Conservation (phyloP, 2,888 invertebrate species). For the Caenorhabditis becei region DNA sequence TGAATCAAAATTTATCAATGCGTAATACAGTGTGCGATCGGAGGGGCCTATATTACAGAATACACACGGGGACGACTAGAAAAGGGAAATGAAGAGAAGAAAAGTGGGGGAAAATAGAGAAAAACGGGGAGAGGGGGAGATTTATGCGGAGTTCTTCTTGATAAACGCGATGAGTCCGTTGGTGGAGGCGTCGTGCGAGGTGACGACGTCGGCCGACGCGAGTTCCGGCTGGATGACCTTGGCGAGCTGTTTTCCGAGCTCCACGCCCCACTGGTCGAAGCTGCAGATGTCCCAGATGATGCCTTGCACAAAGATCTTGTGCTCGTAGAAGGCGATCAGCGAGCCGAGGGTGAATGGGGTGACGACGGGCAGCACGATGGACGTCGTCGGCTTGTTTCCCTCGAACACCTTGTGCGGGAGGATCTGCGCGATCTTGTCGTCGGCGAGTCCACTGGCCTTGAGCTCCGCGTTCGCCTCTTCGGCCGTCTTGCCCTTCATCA, state of each 20-base stretch:
- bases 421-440: conserved; percentile 88
- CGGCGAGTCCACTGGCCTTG: conserved; percentile 88
- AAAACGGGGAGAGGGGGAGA: conserved; percentile 25
- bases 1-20: background rate
- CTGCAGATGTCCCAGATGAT: conserved; percentile 99
- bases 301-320: conserved; percentile 98
- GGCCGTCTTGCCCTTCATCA: conserved; percentile 89
- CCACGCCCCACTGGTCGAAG: conserved; percentile 99
- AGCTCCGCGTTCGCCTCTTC: conserved; percentile 89
- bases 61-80: conserved; percentile 18
- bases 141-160: conserved; percentile 81
- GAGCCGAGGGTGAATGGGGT: conserved; percentile 95
- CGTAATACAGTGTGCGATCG: background rate
- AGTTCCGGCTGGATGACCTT: conserved; percentile 98
- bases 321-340: conserved; percentile 96
- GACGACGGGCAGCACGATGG: conserved; percentile 92
- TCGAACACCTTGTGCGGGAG: conserved; percentile 95
- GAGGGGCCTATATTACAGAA: conserved; percentile 12
- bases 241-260: conserved; percentile 97
- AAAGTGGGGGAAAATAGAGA: background rate
- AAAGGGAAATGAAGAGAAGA: background rate
- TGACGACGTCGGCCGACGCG: conserved; percentile 85
- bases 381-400: conserved; percentile 97
- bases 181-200: conserved; percentile 93
- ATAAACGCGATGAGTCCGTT: conserved; percentile 98